Evolutionary conservation across 2,113 vertebrate species (phyloP).

Genomic region (Ciconia boyciana): DNA sequence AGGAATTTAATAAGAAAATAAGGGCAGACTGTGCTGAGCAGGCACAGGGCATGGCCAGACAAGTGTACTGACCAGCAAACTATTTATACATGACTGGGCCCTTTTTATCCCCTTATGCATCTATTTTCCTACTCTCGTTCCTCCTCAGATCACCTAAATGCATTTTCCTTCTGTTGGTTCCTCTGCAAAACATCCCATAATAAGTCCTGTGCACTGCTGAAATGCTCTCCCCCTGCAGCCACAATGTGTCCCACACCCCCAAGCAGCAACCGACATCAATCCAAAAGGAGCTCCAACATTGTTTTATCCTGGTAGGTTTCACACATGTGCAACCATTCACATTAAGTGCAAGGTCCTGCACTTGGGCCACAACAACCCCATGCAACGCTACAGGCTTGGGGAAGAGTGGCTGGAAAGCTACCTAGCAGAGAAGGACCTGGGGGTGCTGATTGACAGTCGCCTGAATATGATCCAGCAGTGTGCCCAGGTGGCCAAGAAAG

Average conservation of each 20-base stretch:
- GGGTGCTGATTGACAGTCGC: too few species aligned
- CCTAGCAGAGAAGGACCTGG: too few species aligned
- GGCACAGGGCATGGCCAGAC: fast-evolving
- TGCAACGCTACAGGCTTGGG: too few species aligned
- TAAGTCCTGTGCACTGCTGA: neutral
- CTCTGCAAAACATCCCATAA: neutral
- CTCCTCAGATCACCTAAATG: neutral
- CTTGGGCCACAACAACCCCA: too few species aligned
- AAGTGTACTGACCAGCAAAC: neutral
- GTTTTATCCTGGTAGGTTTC: neutral
- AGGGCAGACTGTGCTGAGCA: neutral
- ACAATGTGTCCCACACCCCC: neutral
- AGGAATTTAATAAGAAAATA: neutral
- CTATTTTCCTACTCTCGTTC: neutral
- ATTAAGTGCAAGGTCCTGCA: too few species aligned
- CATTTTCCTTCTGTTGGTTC: neutral
- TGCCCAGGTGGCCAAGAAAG: too few species aligned
- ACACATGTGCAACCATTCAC: neutral
- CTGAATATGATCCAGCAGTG: too few species aligned
- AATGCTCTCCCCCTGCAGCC: neutral
- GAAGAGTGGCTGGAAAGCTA: too few species aligned
- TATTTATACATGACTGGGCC: neutral
- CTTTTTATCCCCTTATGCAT: neutral
- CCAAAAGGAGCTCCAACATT: neutral
- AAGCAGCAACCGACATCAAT: neutral